These are phyloP conservation scores for Sinocyclocheilus rhinocerous DNA, from an alignment of 2,113 vertebrate genomes.

Conservation along the genomic window DNA sequence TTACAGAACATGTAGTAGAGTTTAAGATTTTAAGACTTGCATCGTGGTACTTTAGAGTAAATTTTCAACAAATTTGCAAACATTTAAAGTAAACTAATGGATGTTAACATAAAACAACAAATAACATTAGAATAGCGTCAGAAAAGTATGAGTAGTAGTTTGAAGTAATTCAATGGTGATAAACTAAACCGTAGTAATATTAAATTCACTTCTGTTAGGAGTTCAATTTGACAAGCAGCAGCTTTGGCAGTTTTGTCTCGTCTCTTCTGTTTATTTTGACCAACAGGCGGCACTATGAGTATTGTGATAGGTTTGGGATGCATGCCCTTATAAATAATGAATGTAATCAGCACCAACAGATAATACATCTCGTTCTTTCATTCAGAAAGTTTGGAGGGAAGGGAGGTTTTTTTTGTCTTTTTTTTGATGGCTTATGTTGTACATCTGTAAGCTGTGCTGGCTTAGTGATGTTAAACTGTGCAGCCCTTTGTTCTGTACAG, in stretches of 20 bases:
- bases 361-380: background rate
- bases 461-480: background rate
- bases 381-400: background rate
- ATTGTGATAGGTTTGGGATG: constrained; percentile 53
- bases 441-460: background rate
- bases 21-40: background rate
- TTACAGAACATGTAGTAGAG: background rate
- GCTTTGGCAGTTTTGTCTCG: background rate
- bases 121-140: background rate
- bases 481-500: background rate
- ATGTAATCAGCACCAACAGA: background rate
- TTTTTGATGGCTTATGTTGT: background rate
- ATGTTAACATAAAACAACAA: background rate
- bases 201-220: background rate
- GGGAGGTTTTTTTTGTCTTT: background rate
- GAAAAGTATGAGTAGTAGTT: background rate
- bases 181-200: background rate
- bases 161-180: background rate
- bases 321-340: background rate
- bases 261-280: constrained; percentile 60
- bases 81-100: background rate
- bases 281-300: constrained; percentile 80
- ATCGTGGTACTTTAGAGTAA: background rate
- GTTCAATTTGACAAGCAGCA: background rate
- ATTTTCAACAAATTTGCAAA: background rate